Evolutionary conservation across 2,888 invertebrate genomes (phyloP).

Genomic region (Lepeophtheirus nordmannii): DNA sequence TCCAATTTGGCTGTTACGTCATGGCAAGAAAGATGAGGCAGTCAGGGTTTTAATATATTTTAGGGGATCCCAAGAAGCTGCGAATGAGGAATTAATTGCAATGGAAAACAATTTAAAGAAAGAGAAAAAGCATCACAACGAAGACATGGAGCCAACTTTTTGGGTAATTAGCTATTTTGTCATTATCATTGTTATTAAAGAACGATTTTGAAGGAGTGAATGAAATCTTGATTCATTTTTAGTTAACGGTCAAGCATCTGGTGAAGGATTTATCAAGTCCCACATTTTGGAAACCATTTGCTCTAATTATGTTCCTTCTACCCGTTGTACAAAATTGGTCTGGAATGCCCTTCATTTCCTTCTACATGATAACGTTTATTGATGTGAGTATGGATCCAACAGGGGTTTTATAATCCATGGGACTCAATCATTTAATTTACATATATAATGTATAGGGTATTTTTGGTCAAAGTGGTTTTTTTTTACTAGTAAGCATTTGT

Average conservation of each 20-base stretch:
- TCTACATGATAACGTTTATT: conserved; percentile 5
- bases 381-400: too few relatives aligned
- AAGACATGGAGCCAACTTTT: background rate
- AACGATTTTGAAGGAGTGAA: background rate
- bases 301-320: background rate
- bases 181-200: background rate
- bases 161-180: background rate
- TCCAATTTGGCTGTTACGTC: background rate
- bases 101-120: conserved; percentile 3
- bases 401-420: too few relatives aligned
- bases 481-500: too few relatives aligned
- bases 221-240: background rate
- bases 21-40: background rate
- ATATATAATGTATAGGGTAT: too few relatives aligned
- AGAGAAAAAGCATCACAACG: background rate
- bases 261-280: background rate
- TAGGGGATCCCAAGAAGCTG: background rate
- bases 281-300: conserved; percentile 13
- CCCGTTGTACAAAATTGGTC: background rate
- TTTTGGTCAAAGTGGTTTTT: too few relatives aligned
- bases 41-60: background rate
- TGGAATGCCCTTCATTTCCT: conserved; percentile 13
- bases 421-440: too few relatives aligned
- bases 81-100: background rate
- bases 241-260: background rate